Conservation (phyloP, 2,888 invertebrate genomes). For the Pimpla rufipes region DNA sequence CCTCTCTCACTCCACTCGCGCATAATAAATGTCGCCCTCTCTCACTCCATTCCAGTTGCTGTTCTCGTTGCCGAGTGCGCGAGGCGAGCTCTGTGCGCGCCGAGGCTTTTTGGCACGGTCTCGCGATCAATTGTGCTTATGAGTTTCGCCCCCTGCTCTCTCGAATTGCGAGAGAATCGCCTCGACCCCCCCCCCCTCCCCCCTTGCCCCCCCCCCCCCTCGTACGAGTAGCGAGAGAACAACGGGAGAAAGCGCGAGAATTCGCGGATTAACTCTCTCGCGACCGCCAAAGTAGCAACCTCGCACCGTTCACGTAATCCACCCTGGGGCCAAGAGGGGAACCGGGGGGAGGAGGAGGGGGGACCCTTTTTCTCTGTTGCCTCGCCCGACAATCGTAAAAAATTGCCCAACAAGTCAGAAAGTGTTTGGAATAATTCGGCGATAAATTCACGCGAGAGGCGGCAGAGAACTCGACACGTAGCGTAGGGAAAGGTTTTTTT, state of each 20-base stretch:
- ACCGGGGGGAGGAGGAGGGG: too few relatives aligned
- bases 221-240: background rate
- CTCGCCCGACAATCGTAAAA: conserved; percentile 43
- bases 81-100: conserved; percentile 36
- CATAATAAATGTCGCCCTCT: background rate
- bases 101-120: conserved; percentile 68
- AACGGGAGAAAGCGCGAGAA: conserved; percentile 59
- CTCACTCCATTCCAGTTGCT: conserved; percentile 5
- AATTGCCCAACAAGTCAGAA: background rate
- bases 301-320: conserved; percentile 29
- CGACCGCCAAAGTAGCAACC: conserved; percentile 37
- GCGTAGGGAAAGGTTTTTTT: background rate
- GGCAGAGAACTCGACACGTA: background rate
- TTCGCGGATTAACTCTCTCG: conserved; percentile 62
- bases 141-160: conserved; percentile 57
- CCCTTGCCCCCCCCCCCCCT: background rate
- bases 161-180: conserved; percentile 17
- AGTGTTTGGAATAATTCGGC: conserved; percentile 3
- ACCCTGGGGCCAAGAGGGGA: background rate
- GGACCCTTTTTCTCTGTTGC: background rate
- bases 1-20: background rate
- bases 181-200: background rate
- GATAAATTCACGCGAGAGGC: background rate
- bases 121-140: conserved; percentile 70
- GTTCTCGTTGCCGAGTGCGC: conserved; percentile 11